phyloP scores from a whole-genome alignment of 2,888 invertebrate genomes.

The Meandrusa payeni region DNA sequence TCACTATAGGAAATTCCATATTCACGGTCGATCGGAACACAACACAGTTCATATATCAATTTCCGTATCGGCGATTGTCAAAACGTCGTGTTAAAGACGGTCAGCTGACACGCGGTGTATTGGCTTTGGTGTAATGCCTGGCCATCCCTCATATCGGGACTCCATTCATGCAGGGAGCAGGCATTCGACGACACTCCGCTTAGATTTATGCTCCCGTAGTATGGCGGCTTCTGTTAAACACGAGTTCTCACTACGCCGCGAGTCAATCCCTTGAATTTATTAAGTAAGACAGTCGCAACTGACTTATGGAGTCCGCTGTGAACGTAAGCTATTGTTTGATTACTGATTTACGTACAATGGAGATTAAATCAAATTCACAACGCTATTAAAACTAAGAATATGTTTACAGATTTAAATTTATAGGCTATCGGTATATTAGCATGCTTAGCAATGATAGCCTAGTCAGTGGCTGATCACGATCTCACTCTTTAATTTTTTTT shows the following conservation, averaged over 20 bases:
- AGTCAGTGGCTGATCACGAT: too few relatives aligned
- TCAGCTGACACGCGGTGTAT: constrained; percentile 49
- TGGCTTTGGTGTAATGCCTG: constrained; percentile 46
- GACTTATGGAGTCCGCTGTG: constrained; percentile 57
- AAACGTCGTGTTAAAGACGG: constrained; percentile 57
- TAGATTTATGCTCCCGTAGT: constrained; percentile 72
- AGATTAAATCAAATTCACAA: constrained; percentile 13
- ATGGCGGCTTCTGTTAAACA: constrained; percentile 72
- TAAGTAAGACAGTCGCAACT: constrained; percentile 49
- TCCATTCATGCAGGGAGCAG: constrained; percentile 58
- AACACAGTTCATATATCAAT: constrained; percentile 70
- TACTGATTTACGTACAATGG: constrained; percentile 55
- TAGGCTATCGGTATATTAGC: too few relatives aligned
- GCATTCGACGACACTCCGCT: constrained; percentile 61
- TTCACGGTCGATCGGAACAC: constrained; percentile 44
- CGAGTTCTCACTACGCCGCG: constrained; percentile 67
- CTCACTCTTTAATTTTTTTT: too few relatives aligned
- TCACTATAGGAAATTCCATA: constrained; percentile 17
- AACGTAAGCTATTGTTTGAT: constrained; percentile 62
- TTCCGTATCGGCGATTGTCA: constrained; percentile 70
- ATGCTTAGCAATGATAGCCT: too few relatives aligned
- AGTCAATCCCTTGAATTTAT: constrained; percentile 75
- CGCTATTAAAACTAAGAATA: constrained; percentile 1
- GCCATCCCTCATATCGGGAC: constrained; percentile 66
- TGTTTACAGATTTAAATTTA: neutral